These are phyloP conservation scores for Antennarius striatus DNA, from an alignment of 2,113 vertebrate genomes.

Conservation along the genomic window DNA sequence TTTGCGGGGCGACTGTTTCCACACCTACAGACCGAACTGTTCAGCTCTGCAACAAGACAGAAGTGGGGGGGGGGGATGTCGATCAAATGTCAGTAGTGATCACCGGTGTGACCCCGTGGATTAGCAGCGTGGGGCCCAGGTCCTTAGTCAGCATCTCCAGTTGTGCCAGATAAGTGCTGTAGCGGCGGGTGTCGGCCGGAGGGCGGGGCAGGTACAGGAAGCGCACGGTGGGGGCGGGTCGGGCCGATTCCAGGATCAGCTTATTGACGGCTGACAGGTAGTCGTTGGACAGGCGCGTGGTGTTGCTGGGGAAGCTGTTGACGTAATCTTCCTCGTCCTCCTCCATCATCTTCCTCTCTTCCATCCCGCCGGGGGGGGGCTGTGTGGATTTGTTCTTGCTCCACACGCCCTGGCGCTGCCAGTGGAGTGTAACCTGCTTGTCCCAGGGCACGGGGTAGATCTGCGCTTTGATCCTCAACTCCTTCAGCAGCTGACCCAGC, in stretches of 20 bases:
- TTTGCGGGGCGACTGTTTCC: too few species aligned
- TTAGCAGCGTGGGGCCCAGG: slow-evolving; percentile 90
- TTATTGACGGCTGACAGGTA: slow-evolving; percentile 85
- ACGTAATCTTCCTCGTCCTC: slow-evolving; percentile 65
- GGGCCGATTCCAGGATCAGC: slow-evolving; percentile 82
- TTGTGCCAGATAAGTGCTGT: slow-evolving; percentile 84
- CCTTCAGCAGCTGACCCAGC: slow-evolving; percentile 85
- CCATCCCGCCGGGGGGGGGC: not conserved
- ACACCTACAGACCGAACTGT: not conserved
- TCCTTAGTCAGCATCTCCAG: slow-evolving; percentile 85
- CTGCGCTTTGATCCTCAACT: slow-evolving; percentile 87
- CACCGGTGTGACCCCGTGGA: slow-evolving; percentile 89
- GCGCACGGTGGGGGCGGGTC: slow-evolving; percentile 77
- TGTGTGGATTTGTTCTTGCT: not conserved
- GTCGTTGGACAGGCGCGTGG: slow-evolving; percentile 83
- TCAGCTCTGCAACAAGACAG: too few species aligned
- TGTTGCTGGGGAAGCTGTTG: slow-evolving; percentile 84
- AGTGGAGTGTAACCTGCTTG: slow-evolving; percentile 85
- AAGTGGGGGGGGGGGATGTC: too few species aligned
- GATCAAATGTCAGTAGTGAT: slow-evolving; percentile 89
- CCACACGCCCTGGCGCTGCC: slow-evolving; percentile 79
- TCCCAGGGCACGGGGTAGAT: slow-evolving; percentile 87
- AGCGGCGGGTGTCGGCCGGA: slow-evolving; percentile 85
- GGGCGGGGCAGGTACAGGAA: slow-evolving; percentile 90
- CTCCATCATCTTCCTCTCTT: slow-evolving; percentile 25